phyloP scores from a whole-genome alignment of 2,797 vertebrate genomes.

The Podarcis lilfordi region DNA sequence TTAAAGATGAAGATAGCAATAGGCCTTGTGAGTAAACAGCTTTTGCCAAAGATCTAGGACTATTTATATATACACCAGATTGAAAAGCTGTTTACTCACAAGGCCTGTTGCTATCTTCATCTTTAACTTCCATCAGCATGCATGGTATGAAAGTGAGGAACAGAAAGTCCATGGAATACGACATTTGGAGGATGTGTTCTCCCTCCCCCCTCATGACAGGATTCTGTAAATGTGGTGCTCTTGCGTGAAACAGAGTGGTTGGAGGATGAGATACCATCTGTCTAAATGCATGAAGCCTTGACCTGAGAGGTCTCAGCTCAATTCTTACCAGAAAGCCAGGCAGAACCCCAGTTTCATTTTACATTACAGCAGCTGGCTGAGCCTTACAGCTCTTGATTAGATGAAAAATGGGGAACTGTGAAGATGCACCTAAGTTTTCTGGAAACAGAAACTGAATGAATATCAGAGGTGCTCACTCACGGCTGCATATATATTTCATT shows the following conservation, averaged over 20 bases:
- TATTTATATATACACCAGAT: no score
- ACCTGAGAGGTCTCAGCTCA: not conserved
- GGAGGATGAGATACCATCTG: not conserved
- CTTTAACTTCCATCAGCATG: no score
- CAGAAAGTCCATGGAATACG: no score
- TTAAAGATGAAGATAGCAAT: no score
- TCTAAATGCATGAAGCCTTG: not conserved
- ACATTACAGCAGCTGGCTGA: not conserved
- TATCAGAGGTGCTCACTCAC: not conserved
- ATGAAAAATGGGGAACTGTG: not conserved
- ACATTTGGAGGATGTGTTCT: no score
- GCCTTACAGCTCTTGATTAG: not conserved
- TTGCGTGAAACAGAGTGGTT: not conserved
- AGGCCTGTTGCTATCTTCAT: no score
- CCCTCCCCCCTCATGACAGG: no score
- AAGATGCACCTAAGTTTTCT: not conserved
- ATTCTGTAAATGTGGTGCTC: no score
- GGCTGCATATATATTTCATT: not conserved
- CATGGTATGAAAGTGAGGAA: no score
- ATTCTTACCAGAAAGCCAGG: not conserved
- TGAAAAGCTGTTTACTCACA: no score
- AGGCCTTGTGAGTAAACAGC: no score
- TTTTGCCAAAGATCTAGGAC: no score
- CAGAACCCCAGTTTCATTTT: not conserved
- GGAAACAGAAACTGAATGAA: conserved; percentile 4